Conservation (phyloP, 2,888 invertebrate species). For the Stegana nigrithorax region DNA sequence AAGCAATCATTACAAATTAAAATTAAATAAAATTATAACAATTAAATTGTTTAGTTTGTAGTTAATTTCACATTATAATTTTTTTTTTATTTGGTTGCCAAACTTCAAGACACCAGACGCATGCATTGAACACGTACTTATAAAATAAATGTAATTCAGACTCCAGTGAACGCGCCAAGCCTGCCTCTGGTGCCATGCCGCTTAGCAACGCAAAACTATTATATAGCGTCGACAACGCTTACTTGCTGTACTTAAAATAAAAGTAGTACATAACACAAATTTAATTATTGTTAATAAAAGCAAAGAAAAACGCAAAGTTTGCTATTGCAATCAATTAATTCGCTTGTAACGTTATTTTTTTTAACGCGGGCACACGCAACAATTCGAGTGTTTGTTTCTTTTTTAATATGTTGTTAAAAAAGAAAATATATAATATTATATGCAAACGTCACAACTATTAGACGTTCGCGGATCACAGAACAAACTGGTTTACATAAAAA, state of each 20-base stretch:
- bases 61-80: not conserved
- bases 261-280: not conserved
- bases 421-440: conserved; percentile 28
- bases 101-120: not conserved
- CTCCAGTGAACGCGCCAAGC: conserved; percentile 59
- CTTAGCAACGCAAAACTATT: no score
- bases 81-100: no score
- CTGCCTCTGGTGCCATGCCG: not conserved
- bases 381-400: conserved; percentile 9
- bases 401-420: not conserved
- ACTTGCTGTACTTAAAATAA: not conserved
- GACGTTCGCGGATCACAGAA: conserved; percentile 61
- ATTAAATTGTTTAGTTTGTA: not conserved
- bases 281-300: no score
- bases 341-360: not conserved
- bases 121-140: conserved; percentile 61
- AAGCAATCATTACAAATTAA: not conserved
- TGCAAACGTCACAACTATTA: conserved; percentile 31
- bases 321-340: conserved; percentile 20
- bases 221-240: not conserved
- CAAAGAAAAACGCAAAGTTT: no score
- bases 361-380: conserved; percentile 1
- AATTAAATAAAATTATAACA: conserved; percentile 12
- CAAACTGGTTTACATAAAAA: conserved; percentile 49
- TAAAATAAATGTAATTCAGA: conserved; percentile 69